Conservation (phyloP, 1,140 invertebrate genomes). For the Asobara japonica region DNA sequence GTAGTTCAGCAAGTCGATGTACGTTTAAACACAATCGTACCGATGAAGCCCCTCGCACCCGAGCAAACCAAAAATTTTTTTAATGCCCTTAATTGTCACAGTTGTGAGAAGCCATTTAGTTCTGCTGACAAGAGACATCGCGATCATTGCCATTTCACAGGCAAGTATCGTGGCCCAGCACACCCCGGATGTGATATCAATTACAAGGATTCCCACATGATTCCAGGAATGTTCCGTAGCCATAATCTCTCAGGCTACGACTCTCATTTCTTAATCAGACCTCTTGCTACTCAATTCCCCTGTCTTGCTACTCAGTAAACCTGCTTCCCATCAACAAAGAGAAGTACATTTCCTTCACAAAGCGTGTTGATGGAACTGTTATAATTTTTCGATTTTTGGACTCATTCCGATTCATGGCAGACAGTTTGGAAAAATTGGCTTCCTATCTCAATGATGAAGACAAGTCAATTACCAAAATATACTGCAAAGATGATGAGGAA, state of each 20-base stretch:
- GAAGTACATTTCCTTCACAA: neutral
- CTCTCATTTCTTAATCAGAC: neutral
- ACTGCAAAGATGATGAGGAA: neutral
- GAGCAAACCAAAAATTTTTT: neutral
- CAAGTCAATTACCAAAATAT: neutral
- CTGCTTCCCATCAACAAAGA: neutral
- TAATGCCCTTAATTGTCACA: neutral
- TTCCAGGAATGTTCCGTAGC: neutral
- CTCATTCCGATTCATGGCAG: neutral
- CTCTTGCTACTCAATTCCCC: neutral
- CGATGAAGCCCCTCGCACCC: neutral
- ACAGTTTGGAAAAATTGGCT: neutral
- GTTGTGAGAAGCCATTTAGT: neutral
- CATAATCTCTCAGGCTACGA: constrained; percentile 27
- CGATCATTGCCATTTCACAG: constrained; percentile 45
- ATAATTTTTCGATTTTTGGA: neutral
- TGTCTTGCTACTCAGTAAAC: neutral
- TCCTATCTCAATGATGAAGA: neutral
- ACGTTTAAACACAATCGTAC: neutral
- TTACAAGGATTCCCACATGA: constrained; percentile 27
- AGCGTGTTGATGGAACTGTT: neutral
- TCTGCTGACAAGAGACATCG: neutral
- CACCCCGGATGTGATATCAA: constrained; percentile 16
- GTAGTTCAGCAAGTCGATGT: neutral
- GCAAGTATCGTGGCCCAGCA: neutral